Base-by-base conservation (phyloP, 2,888 invertebrate species). In the Elaeidobius kamerunicus region DNA sequence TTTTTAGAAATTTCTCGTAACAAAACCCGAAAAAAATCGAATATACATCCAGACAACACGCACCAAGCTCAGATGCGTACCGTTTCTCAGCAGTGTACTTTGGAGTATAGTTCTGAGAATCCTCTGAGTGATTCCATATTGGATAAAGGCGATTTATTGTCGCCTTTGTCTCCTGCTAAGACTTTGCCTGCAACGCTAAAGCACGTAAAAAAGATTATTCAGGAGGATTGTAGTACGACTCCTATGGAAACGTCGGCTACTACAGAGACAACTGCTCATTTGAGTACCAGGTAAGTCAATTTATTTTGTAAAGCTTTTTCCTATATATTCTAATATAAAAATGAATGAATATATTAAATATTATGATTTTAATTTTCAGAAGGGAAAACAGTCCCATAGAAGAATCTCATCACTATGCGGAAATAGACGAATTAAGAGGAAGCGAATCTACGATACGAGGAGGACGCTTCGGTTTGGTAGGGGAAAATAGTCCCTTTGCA, bases 51-150 rank as follows among this genome's bases (percentile, higher is more conserved):
- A 35, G 56, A 52, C 4, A 49, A 19, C 27, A 14, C 6, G 9
- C 52, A 45, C 2, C 35, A 20, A 1, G 28, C 56, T 0, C 56
- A 53, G 57, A 78, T 84, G 77, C 73, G 83, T 17, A 84, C 83
- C 0, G 82, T 85, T 19, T 85, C 85, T 0, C 85, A 85, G 61
- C 85, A 85, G 59, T 85, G 85, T 61, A 85, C 84, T 52, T 71
- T 85, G 39, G 85, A 85, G 63, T 85, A 84, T 63, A 58, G 58
- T 39, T 58, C 85, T 0, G 78, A 76, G 46, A 69, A 71, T 19
- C 49, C 44, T 1, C 64, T 72, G 11, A 80, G 80, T 0, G 67
- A 67, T 54, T 68, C 68, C 11, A 65, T 66, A 23, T 56, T 66
- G 47, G 67, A 67, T 46, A 65, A 66, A 41, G 42, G 53, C n/a